Evolutionary conservation across 2,113 vertebrate species (phyloP).

Genomic region (Gopherus evgoodei): DNA sequence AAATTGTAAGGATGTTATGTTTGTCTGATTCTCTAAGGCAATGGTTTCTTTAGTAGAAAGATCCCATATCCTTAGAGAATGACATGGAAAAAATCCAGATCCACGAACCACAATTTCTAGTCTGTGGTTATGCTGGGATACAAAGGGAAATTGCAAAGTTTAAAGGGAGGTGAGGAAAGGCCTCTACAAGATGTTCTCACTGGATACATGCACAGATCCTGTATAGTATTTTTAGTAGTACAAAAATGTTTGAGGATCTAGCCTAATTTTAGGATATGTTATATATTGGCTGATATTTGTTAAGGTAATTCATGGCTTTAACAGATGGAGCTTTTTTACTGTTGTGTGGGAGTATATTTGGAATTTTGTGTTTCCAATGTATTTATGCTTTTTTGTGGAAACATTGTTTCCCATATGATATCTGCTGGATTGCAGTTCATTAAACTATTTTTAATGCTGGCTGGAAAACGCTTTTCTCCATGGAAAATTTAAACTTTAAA

Average conservation of each 20-base stretch:
- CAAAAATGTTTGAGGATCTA: constrained; percentile 55
- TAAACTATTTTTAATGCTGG: neutral
- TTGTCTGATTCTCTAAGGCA: constrained; percentile 20
- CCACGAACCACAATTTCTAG: constrained; percentile 50
- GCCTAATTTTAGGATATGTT: constrained; percentile 67
- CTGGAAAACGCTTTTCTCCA: neutral
- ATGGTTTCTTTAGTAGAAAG: constrained; percentile 18
- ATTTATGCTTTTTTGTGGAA: neutral
- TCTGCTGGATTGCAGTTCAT: neutral
- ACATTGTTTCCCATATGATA: neutral
- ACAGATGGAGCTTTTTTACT: constrained; percentile 12
- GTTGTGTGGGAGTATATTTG: neutral
- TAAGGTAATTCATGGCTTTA: constrained; percentile 58
- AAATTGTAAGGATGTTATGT: neutral
- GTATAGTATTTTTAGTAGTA: constrained; percentile 61
- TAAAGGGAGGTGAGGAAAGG: constrained; percentile 40
- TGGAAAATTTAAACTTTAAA: no score
- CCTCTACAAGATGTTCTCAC: constrained; percentile 41
- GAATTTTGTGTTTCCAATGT: neutral
- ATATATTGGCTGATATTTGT: constrained; percentile 16
- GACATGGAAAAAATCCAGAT: constrained; percentile 18
- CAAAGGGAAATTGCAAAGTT: constrained; percentile 50
- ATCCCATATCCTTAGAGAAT: constrained; percentile 24
- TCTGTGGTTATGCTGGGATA: constrained; percentile 22
- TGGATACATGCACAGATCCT: constrained; percentile 49